A percentile compares a stretch with the other conserved stretches of the same genome.
Conservation (phyloP, 2,888 invertebrate genomes). For the Nomada fabriciana region DNA sequence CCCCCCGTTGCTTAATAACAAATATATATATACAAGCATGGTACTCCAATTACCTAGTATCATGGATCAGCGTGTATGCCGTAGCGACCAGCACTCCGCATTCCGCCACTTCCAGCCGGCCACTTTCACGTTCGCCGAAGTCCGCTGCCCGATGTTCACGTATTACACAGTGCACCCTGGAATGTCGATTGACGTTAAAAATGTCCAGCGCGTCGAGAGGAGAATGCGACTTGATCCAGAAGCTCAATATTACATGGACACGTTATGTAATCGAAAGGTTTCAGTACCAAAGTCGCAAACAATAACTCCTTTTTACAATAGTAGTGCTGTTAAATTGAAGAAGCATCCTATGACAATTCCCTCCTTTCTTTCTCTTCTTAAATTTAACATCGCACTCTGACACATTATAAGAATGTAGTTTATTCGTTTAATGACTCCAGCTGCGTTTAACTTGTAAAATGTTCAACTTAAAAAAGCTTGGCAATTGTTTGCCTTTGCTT, state of each 20-base stretch:
- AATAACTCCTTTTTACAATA: neutral
- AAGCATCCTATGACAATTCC: too few relatives aligned
- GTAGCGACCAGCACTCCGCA: slow-evolving; percentile 61
- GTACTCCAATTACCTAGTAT: slow-evolving; percentile 66
- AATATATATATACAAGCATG: slow-evolving; percentile 15
- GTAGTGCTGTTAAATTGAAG: too few relatives aligned
- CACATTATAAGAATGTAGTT: too few relatives aligned
- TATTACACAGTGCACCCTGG: slow-evolving; percentile 64
- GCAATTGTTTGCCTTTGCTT: too few relatives aligned
- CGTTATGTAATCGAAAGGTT: slow-evolving; percentile 17
- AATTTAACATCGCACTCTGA: too few relatives aligned
- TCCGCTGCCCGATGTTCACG: slow-evolving; percentile 64
- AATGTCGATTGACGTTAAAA: slow-evolving; percentile 65
- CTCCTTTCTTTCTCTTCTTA: too few relatives aligned
- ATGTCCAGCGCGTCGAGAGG: slow-evolving; percentile 34
- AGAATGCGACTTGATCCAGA: slow-evolving; percentile 29
- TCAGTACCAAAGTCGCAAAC: neutral
- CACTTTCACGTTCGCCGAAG: slow-evolving; percentile 70
- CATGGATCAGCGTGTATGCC: slow-evolving; percentile 57
- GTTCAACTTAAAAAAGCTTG: too few relatives aligned
- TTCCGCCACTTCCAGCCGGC: slow-evolving; percentile 63
- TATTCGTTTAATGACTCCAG: too few relatives aligned
- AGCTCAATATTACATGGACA: slow-evolving; percentile 27
- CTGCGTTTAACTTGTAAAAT: too few relatives aligned
- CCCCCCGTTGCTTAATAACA: slow-evolving; percentile 7